Percentiles rank a stretch among this genome's conserved stretches.
These are phyloP conservation scores for Chelon auratus DNA, from an alignment of 2,797 vertebrate species.

Conservation along the genomic window DNA sequence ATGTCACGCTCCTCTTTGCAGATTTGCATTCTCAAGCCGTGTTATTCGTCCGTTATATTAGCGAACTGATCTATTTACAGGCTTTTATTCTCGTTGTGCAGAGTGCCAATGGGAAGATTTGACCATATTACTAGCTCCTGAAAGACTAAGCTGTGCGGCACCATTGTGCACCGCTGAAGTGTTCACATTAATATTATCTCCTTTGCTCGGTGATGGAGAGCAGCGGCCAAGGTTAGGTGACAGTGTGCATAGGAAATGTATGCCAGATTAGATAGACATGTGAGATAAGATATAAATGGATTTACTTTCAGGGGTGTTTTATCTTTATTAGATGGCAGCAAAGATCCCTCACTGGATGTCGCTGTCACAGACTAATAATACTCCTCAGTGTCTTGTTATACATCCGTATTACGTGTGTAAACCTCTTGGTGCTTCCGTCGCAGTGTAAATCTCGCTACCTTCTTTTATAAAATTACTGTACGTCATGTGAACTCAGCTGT, in stretches of 20 bases:
- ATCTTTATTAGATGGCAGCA: not conserved
- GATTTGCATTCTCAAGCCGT: not conserved
- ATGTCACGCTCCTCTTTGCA: not conserved
- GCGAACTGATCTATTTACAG: slow-evolving; percentile 18
- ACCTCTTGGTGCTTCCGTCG: not conserved
- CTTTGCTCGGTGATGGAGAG: not conserved
- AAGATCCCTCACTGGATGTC: not conserved
- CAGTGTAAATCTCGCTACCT: no score
- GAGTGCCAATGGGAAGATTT: not conserved
- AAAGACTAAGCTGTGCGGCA: not conserved
- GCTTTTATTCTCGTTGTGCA: not conserved
- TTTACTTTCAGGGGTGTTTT: not conserved
- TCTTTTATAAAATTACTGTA: not conserved
- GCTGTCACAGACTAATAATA: no score
- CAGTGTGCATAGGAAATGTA: not conserved
- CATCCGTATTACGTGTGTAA: not conserved
- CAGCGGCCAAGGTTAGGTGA: not conserved
- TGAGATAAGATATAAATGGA: not conserved
- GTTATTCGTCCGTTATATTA: not conserved
- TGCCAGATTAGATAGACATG: not conserved
- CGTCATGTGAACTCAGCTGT: slow-evolving; percentile 14
- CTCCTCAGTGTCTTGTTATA: not conserved
- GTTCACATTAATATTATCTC: not conserved
- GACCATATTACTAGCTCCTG: not conserved
- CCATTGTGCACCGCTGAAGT: not conserved